Percentiles rank a stretch among this genome's conserved stretches.
Conservation (phyloP, 2,888 invertebrate genomes). For the Sinopyrophorus schimmeli region DNA sequence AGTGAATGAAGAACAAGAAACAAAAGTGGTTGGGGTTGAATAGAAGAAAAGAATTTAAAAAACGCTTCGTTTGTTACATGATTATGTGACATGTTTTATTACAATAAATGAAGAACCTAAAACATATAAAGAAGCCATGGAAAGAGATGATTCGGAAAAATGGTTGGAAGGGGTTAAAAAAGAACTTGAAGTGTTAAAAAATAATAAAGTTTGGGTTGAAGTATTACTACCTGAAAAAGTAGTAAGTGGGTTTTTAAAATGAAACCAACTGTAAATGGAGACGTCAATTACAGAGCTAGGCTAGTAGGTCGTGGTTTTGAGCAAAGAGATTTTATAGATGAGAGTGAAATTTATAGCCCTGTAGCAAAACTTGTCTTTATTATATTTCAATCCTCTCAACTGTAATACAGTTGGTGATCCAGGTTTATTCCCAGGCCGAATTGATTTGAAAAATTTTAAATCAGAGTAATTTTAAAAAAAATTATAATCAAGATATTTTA, state of each 20-base stretch:
- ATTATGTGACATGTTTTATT: no score
- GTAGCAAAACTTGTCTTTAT: slow-evolving; percentile 13
- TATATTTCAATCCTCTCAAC: no score
- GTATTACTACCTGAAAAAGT: slow-evolving; percentile 29
- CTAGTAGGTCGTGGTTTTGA: slow-evolving; percentile 11
- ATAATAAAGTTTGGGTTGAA: slow-evolving; percentile 37
- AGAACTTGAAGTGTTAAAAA: slow-evolving; percentile 26
- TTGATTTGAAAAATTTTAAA: no score
- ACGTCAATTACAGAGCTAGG: slow-evolving; percentile 15
- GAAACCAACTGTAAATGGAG: slow-evolving; percentile 33
- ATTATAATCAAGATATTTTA: no score
- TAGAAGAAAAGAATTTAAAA: no score
- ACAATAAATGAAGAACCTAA: slow-evolving; percentile 4
- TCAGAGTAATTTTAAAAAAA: no score
- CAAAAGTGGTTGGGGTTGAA: no score
- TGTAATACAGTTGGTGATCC: no score
- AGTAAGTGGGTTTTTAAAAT: slow-evolving; percentile 38
- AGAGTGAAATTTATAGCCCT: slow-evolving; percentile 5
- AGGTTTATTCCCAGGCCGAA: no score
- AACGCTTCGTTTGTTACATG: no score
- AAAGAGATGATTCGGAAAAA: slow-evolving; percentile 15
- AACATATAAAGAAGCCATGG: slow-evolving; percentile 15
- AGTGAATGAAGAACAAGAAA: no score
- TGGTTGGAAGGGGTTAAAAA: slow-evolving; percentile 30
- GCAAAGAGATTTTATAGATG: slow-evolving; percentile 1